These are phyloP conservation scores for Alectoris magna DNA, from an alignment of 2,797 vertebrate genomes.

Conservation along the genomic window DNA sequence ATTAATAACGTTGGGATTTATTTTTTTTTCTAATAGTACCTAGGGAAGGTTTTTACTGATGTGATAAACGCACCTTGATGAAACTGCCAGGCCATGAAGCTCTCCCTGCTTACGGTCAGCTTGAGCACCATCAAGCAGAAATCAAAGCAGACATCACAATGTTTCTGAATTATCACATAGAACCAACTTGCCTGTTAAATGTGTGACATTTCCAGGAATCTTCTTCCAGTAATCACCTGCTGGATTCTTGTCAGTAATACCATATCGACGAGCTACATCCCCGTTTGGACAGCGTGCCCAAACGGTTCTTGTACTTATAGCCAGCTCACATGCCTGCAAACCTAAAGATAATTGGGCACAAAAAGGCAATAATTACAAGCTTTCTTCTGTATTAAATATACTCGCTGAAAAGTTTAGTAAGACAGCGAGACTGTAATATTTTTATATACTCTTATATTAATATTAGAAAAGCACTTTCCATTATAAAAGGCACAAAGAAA, in stretches of 20 bases:
- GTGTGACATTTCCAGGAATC: slow-evolving; percentile 87
- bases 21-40: not conserved
- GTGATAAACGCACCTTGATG: not conserved
- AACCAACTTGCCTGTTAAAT: slow-evolving; percentile 86
- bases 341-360: slow-evolving; percentile 73
- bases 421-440: not conserved
- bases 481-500: not conserved
- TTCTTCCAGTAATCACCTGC: slow-evolving; percentile 99
- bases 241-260: slow-evolving; percentile 90
- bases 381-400: not conserved
- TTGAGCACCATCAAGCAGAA: not conserved
- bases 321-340: slow-evolving; percentile 89
- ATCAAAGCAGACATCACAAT: not conserved
- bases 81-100: not conserved
- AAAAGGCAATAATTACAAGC: not conserved
- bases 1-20: not conserved
- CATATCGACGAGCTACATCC: slow-evolving; percentile 92
- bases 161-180: not conserved
- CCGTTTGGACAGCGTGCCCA: slow-evolving; percentile 94
- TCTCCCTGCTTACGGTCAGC: not conserved
- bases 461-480: not conserved
- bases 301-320: slow-evolving; percentile 87
- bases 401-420: not conserved
- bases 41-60: not conserved
- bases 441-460: not conserved